Percentiles rank a stretch among this genome's conserved stretches.
Evolutionary conservation across 1,140 invertebrate species (phyloP).

Genomic region (Pseudomyrmex sp.): DNA sequence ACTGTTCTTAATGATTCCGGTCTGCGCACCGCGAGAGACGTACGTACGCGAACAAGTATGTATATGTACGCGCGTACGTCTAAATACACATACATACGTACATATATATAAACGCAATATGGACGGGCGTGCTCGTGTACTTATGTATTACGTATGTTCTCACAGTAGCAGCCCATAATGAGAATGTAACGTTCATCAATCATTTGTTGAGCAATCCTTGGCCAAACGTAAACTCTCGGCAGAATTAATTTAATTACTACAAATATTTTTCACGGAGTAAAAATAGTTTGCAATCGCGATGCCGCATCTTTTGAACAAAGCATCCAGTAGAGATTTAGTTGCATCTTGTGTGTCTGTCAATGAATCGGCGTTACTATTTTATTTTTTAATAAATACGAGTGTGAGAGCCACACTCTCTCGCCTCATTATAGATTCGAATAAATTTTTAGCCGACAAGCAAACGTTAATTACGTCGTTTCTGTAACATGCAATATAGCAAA

Average conservation of each 20-base stretch:
- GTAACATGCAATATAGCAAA: constrained; percentile 43
- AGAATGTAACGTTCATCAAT: constrained; percentile 74
- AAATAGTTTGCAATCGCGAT: constrained; percentile 59
- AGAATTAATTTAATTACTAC: constrained; percentile 75
- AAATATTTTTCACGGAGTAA: constrained; percentile 63
- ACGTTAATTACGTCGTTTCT: constrained; percentile 65
- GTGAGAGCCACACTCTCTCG: constrained; percentile 7
- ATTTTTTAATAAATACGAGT: not conserved
- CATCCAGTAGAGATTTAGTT: not conserved
- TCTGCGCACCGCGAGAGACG: constrained; percentile 38
- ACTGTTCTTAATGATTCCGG: constrained; percentile 73
- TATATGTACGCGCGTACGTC: not conserved
- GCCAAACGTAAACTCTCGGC: constrained; percentile 56
- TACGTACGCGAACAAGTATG: constrained; percentile 36
- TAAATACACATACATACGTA: constrained; percentile 25
- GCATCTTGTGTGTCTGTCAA: constrained; percentile 33
- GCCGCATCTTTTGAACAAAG: not conserved
- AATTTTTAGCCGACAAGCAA: constrained; percentile 48
- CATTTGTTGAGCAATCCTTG: constrained; percentile 72
- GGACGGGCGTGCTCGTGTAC: constrained; percentile 12
- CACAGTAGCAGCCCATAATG: constrained; percentile 74
- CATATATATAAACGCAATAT: constrained; percentile 16
- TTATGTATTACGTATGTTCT: constrained; percentile 68
- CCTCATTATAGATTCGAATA: constrained; percentile 33
- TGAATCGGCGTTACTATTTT: constrained; percentile 43